Conservation (phyloP, 2,113 vertebrate genomes). For the Sylvilagus bachmani region DNA sequence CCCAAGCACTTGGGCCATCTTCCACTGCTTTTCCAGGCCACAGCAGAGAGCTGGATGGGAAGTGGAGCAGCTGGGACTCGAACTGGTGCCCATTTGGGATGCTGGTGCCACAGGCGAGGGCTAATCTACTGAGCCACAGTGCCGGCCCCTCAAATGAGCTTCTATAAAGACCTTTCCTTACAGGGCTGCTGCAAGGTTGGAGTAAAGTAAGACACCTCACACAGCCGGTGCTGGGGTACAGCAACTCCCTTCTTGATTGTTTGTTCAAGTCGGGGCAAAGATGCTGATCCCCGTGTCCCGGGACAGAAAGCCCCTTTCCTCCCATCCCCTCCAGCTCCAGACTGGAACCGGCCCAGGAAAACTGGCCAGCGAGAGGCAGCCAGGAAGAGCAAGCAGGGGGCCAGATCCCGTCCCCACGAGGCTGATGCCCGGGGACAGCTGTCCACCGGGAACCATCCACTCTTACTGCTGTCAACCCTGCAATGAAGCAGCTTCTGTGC, state of each 20-base stretch:
- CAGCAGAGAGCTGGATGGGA: too few species aligned
- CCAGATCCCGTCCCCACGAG: too few species aligned
- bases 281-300: background rate
- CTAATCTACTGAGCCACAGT: too few species aligned
- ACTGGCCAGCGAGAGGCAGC: background rate
- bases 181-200: background rate
- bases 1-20: too few species aligned
- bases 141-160: background rate
- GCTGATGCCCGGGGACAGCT: background rate
- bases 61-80: too few species aligned
- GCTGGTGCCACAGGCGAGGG: too few species aligned
- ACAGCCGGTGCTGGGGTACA: background rate
- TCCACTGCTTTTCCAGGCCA: too few species aligned
- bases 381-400: background rate
- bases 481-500: background rate
- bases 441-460: background rate
- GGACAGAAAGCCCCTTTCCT: background rate
- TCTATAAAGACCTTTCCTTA: background rate
- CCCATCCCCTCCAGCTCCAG: too few species aligned
- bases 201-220: background rate
- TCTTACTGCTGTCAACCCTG: background rate
- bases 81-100: too few species aligned
- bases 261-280: background rate
- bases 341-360: background rate
- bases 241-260: background rate